These are phyloP conservation scores for Solenopsis fugax DNA, from an alignment of 1,140 invertebrate genomes.

Conservation along the genomic window DNA sequence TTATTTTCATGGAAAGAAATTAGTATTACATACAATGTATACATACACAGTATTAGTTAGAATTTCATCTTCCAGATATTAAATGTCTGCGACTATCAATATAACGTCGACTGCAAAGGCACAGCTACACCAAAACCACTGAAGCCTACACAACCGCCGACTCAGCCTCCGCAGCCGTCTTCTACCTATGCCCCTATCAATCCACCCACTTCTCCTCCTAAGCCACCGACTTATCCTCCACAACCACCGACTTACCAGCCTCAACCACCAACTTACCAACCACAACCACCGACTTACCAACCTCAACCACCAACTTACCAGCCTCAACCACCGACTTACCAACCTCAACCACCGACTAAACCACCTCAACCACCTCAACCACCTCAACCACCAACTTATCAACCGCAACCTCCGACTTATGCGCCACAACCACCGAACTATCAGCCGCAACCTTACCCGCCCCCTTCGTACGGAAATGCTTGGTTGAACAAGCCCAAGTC, in stretches of 20 bases:
- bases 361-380: constrained; percentile 47
- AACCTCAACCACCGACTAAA: constrained; percentile 58
- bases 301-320: constrained; percentile 46
- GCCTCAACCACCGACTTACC: constrained; percentile 21
- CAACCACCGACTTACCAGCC: constrained; percentile 1
- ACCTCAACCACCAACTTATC: constrained; percentile 24
- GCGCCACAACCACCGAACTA: constrained; percentile 25
- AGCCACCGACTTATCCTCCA: constrained; percentile 17
- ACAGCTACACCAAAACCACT: constrained; percentile 80
- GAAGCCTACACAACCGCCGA: constrained; percentile 16
- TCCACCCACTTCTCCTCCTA: background rate
- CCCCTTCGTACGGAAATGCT: constrained; percentile 44
- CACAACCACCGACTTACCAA: constrained; percentile 32
- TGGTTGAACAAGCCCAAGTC: constrained; percentile 43
- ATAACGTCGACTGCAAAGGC: constrained; percentile 87
- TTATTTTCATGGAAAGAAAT: background rate
- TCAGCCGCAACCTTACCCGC: constrained; percentile 39
- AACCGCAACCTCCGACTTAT: constrained; percentile 27
- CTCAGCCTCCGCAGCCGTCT: constrained; percentile 15
- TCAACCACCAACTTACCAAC: constrained; percentile 26
- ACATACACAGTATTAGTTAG: background rate
- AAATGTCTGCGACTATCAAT: constrained; percentile 88
- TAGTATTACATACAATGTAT: background rate
- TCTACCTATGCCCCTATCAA: constrained; percentile 3
- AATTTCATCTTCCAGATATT: constrained; percentile 82